Evolutionary conservation across 2,888 invertebrate genomes (phyloP), one percentile per base, ranked within the genome.

Genomic region (Drosophila lutescens): DNA sequence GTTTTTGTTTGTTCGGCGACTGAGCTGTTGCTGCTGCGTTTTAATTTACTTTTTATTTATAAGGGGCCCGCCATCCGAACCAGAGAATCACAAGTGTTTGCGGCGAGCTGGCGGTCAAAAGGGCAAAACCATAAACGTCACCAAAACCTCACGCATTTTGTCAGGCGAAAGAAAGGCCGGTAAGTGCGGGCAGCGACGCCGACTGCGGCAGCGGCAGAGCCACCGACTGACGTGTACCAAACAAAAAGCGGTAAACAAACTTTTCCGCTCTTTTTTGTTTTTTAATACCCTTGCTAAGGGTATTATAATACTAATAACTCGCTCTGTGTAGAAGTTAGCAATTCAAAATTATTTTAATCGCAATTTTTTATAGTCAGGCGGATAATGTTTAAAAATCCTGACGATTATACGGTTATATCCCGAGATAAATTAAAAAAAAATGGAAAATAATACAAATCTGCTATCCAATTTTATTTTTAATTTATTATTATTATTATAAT

Each of bases 151-250:
- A 46, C 23, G 20, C 40, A 34, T n/a, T 41, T 15, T 17, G 13
- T 8, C 5, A 23, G 15, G 5, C 4, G 2, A 12, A 17, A 13
- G 5, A 26, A 54, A 58, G 17, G 36, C 44, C 23, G 65, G 65
- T 65, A 62, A 51, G 43, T 63, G 50, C 15, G 12, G 10, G 43
- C 38, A 51, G 50, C 36, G 44, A 63, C 44, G 49, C 17, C 43
- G 50, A 30, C 62, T 17, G 41, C 49, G 49, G 10, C 23, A 6
- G 38, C 5, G 26, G 7, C 30, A 8, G n/a, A 17, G 46, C 47
- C 17, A n/a, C 41, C 38, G 30, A 15, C 60, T 84, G 76, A 80
- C 76, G 80, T 80, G 80, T 80, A 66, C 58, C 67, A 62, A 71
- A 65, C 57, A 65, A 44, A 65, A 61, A 4, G 30, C 44, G 49